A percentile compares a stretch with the other conserved stretches of the same genome.
phyloP scores from a whole-genome alignment of 2,888 invertebrate species.

The Gandaritis pyraliata region DNA sequence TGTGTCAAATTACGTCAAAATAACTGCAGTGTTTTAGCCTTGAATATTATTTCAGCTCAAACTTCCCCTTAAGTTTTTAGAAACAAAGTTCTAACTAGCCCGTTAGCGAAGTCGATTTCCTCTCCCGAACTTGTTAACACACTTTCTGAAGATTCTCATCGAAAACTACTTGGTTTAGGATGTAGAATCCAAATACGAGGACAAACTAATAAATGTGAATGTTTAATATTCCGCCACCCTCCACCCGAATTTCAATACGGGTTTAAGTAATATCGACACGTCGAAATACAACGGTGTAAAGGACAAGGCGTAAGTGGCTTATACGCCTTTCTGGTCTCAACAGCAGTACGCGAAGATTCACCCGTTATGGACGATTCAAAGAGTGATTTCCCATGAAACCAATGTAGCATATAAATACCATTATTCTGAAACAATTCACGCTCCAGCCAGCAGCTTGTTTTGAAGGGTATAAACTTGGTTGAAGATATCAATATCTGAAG shows the following conservation, averaged over 20 bases:
- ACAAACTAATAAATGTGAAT: slow-evolving; percentile 84
- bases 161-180: slow-evolving; percentile 78
- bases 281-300: slow-evolving; percentile 40
- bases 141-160: slow-evolving; percentile 75
- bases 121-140: slow-evolving; percentile 64
- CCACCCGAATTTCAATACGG: slow-evolving; percentile 71
- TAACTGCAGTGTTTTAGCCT: background rate
- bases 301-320: slow-evolving; percentile 27
- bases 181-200: slow-evolving; percentile 80
- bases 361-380: slow-evolving; percentile 75
- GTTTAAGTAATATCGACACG: slow-evolving; percentile 74
- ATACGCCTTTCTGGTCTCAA: slow-evolving; percentile 44
- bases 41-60: background rate
- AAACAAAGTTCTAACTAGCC: slow-evolving; percentile 53
- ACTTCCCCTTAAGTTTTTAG: slow-evolving; percentile 21
- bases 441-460: slow-evolving; percentile 29
- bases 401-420: slow-evolving; percentile 84
- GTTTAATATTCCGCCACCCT: slow-evolving; percentile 76
- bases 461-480: slow-evolving; percentile 28
- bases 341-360: slow-evolving; percentile 52
- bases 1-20: background rate
- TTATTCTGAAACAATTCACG: slow-evolving; percentile 82
- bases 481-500: slow-evolving; percentile 27
- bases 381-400: slow-evolving; percentile 84
- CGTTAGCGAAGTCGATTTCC: slow-evolving; percentile 73